Evolutionary conservation across 2,797 vertebrate genomes (phyloP).

Genomic region (Sebastes steindachneri): DNA sequence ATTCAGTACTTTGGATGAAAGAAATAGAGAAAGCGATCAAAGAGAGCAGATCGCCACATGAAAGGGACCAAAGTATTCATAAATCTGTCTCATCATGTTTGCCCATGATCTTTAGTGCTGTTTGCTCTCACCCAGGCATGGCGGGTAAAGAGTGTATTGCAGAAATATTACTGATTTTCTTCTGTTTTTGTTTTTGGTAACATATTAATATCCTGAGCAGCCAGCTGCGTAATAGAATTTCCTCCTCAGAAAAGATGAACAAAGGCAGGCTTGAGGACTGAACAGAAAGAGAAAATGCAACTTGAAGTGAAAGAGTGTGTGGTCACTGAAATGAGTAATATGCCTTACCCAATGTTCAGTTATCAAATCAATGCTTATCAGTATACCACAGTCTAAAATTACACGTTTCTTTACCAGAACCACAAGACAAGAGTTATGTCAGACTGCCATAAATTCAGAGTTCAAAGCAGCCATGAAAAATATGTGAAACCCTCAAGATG

Average conservation of each 20-base stretch:
- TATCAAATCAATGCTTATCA: constrained; percentile 39
- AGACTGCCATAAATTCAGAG: constrained; percentile 34
- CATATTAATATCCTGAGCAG: constrained; percentile 17
- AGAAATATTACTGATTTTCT: not conserved
- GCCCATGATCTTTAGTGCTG: constrained; percentile 2
- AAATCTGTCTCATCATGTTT: constrained; percentile 46
- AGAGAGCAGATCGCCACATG: constrained; percentile 31
- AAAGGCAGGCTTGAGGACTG: constrained; percentile 32
- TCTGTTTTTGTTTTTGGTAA: not conserved
- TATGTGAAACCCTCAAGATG: constrained; percentile 25
- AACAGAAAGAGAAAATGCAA: constrained; percentile 37
- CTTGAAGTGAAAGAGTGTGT: constrained; percentile 45
- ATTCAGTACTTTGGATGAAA: not conserved
- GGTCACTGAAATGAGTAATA: constrained; percentile 48
- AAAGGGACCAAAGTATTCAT: constrained; percentile 35
- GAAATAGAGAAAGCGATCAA: constrained; percentile 34
- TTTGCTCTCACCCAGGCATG: constrained; percentile 6
- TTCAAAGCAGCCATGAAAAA: constrained; percentile 51
- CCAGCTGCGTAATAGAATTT: constrained; percentile 39
- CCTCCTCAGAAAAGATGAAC: constrained; percentile 29
- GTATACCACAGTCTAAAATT: constrained; percentile 27
- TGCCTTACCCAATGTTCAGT: constrained; percentile 9
- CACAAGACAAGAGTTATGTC: constrained; percentile 45
- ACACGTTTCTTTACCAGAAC: constrained; percentile 28
- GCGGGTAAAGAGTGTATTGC: not conserved